Conservation (phyloP, 1,140 invertebrate genomes). For the Ceratina australensis region DNA sequence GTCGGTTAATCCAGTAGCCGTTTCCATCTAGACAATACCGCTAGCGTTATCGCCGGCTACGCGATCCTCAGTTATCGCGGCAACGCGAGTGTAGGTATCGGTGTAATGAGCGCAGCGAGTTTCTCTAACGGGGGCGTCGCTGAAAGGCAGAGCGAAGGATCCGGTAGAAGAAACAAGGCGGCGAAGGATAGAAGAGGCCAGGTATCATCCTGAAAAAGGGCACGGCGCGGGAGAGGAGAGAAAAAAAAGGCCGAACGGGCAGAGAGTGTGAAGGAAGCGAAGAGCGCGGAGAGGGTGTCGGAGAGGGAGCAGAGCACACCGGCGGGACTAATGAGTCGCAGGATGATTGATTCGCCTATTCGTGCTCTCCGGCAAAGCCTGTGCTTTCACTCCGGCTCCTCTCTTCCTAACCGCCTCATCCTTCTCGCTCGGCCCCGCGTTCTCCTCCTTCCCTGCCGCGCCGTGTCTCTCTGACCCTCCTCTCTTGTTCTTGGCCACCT, state of each 20-base stretch:
- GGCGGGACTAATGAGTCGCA: slow-evolving; percentile 75
- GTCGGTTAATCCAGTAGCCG: neutral
- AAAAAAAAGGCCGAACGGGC: slow-evolving; percentile 16
- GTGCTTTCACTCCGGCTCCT: slow-evolving; percentile 68
- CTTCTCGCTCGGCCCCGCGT: neutral
- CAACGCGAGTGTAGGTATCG: neutral
- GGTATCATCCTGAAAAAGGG: slow-evolving; percentile 41
- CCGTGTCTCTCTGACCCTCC: slow-evolving; percentile 19
- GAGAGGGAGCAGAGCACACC: slow-evolving; percentile 59
- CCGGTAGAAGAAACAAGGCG: slow-evolving; percentile 24
- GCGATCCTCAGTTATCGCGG: neutral
- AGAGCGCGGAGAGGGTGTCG: slow-evolving; percentile 34
- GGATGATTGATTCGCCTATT: slow-evolving; percentile 76
- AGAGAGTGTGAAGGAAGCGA: slow-evolving; percentile 43
- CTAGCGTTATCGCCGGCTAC: slow-evolving; percentile 17
- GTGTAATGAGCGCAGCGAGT: slow-evolving; percentile 19
- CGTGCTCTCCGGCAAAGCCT: slow-evolving; percentile 60
- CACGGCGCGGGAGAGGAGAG: neutral
- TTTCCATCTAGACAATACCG: neutral
- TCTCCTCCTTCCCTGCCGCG: neutral
- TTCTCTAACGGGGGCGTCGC: slow-evolving; percentile 14
- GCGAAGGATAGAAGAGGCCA: slow-evolving; percentile 14
- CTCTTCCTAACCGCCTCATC: neutral
- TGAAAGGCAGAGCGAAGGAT: slow-evolving; percentile 23
- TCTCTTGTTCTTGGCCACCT: slow-evolving; percentile 51